These are phyloP conservation scores for Hucho hucho DNA, from an alignment of 2,113 vertebrate genomes.

Conservation along the genomic window DNA sequence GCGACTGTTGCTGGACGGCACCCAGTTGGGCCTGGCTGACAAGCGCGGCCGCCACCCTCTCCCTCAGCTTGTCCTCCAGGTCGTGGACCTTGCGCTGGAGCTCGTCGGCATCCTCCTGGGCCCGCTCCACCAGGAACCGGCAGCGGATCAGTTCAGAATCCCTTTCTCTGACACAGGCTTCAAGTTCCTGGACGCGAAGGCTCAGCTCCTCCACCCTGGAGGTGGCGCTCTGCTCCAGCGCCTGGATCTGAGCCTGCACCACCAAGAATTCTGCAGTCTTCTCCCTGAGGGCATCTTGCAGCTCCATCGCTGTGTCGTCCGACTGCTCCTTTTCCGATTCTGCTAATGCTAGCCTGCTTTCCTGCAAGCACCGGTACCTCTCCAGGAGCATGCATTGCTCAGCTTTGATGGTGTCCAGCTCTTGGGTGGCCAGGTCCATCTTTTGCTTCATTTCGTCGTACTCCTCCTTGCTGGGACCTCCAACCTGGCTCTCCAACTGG, in stretches of 20 bases:
- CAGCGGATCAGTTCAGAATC: constrained; percentile 76
- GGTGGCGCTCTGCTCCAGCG: constrained; percentile 72
- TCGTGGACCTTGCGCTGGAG: constrained; percentile 71
- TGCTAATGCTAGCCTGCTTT: constrained; percentile 41
- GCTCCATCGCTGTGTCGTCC: constrained; percentile 38
- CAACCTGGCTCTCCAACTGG: constrained; percentile 52
- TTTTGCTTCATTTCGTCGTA: constrained; percentile 78
- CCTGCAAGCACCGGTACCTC: constrained; percentile 52
- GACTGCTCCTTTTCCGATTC: constrained; percentile 32
- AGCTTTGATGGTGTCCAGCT: constrained; percentile 71
- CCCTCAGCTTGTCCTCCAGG: constrained; percentile 80
- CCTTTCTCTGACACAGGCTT: constrained; percentile 72
- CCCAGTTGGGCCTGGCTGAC: constrained; percentile 84
- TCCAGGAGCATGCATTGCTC: constrained; percentile 60
- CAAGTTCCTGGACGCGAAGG: constrained; percentile 71
- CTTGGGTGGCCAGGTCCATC: constrained; percentile 70
- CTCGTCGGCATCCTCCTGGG: constrained; percentile 61
- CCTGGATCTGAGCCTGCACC: constrained; percentile 68
- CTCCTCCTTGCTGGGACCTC: constrained; percentile 59
- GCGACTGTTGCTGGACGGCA: constrained; percentile 72
- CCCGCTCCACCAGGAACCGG: constrained; percentile 72
- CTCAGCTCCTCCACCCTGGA: constrained; percentile 64
- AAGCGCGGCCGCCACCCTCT: constrained; percentile 79
- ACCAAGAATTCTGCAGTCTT: constrained; percentile 65
- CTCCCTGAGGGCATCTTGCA: constrained; percentile 63